Base-by-base conservation (phyloP, 2,888 invertebrate species). In the Euplagia quadripunctaria region DNA sequence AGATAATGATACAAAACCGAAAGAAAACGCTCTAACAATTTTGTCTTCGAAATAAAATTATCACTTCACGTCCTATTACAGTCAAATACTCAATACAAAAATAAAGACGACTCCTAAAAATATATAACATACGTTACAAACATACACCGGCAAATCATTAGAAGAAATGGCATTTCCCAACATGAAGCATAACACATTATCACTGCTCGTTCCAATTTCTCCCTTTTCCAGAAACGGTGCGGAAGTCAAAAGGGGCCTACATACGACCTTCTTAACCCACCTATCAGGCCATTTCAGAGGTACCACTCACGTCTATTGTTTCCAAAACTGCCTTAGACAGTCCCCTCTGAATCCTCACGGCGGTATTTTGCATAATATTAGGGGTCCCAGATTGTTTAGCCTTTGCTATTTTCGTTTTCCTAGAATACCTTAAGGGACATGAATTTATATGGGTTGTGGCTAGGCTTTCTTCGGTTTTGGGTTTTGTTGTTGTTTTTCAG, bases 291-390 rank as follows among this genome's bases (percentile, higher is more conserved):
- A 85, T 86, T 85, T 77, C 51, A 70, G 80, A 78, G 79, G 82
- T 77, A 72, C 80, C 80, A 79, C 85, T 82, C 80, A 70, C 77
- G 75, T 83, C 84, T 83, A 86, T 90, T 88, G 89, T 90, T 90
- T 89, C 83, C 85, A 79, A 84, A 87, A 90, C 85, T 86, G 85
- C 87, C 85, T 87, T 79, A 87, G 88, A 90, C 89, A 89, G 87
- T 87, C 86, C 81, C 82, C 79, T 73, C 82, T 81, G 82, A 82
- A 84, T 83, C 82, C 84, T 79, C 82, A 81, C 73, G 80, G 82
- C 74, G 79, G 77, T 81, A 80, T 86, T 87, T 87, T 87, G 88
- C 88, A 88, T 88, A 88, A 88, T 86, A 84, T 82, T 79, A 82
- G 77, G 71, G 78, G 77, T 79, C 67, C 77, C 81, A 84, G 86